Percentiles rank a stretch among this genome's conserved stretches.
These are phyloP conservation scores for Ramphastos sulfuratus DNA, from an alignment of 2,113 vertebrate genomes.

Conservation along the genomic window DNA sequence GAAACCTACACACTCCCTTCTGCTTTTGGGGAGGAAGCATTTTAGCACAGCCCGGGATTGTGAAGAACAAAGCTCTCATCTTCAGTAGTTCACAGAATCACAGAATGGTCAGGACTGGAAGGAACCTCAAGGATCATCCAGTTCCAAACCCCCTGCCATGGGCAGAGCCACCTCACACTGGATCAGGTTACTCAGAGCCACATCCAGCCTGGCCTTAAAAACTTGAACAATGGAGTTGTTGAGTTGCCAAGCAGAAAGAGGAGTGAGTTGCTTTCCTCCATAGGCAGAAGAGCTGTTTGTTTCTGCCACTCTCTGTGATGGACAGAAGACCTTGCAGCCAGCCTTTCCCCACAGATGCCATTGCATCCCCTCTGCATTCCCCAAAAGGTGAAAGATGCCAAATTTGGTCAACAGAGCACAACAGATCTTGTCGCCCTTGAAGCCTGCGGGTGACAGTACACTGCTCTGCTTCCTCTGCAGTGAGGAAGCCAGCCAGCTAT, in stretches of 20 bases:
- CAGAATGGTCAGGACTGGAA: too few species aligned
- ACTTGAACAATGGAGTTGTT: too few species aligned
- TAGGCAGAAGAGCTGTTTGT: background rate
- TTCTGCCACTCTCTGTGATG: background rate
- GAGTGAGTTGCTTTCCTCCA: background rate
- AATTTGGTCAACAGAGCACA: background rate
- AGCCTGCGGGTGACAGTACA: background rate
- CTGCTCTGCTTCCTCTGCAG: background rate
- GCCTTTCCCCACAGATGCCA: rapidly evolving
- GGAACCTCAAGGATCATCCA: too few species aligned
- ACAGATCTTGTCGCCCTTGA: background rate
- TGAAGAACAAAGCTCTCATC: background rate
- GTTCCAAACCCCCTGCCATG: too few species aligned
- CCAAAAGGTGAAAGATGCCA: background rate
- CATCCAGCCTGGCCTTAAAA: too few species aligned
- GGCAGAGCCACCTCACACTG: too few species aligned
- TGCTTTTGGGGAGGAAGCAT: background rate
- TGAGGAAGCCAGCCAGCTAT: background rate
- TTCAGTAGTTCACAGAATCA: too few species aligned
- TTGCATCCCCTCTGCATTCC: background rate
- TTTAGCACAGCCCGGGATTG: background rate
- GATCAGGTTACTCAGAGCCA: too few species aligned
- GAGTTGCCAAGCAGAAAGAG: background rate
- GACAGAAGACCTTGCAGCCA: background rate
- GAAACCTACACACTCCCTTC: background rate